Evolutionary conservation across 2,797 vertebrate genomes (phyloP).

Genomic region (Sorex maritimensis): DNA sequence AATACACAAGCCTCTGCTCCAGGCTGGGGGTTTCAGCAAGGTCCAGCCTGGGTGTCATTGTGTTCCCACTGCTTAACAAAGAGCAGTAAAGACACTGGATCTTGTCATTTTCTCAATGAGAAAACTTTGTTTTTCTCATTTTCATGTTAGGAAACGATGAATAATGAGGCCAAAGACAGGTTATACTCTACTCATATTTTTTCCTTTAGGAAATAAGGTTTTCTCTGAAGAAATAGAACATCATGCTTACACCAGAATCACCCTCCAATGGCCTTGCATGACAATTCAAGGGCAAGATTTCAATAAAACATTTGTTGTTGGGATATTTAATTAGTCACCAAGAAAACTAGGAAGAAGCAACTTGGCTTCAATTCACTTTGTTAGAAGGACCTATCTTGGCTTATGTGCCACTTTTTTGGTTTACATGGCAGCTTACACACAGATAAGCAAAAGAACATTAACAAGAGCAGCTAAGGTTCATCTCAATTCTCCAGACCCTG

Average conservation of each 20-base stretch:
- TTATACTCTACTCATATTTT: slow-evolving; percentile 8
- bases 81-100: neutral
- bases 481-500: neutral
- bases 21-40: neutral
- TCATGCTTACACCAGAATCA: slow-evolving; percentile 6
- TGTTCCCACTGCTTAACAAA: neutral
- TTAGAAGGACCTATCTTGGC: neutral
- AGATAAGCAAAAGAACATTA: neutral
- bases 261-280: slow-evolving; percentile 32
- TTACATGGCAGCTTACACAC: neutral
- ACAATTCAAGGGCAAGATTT: slow-evolving; percentile 48
- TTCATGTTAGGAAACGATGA: slow-evolving; percentile 1
- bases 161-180: slow-evolving; percentile 22
- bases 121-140: neutral
- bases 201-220: slow-evolving; percentile 54
- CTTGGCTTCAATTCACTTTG: slow-evolving; percentile 41
- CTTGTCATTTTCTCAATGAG: too few relatives aligned
- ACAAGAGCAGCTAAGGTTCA: neutral
- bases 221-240: slow-evolving; percentile 54
- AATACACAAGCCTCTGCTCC: neutral
- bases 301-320: slow-evolving; percentile 57
- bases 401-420: neutral
- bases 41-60: neutral
- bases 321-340: slow-evolving; percentile 31
- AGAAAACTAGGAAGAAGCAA: slow-evolving; percentile 67